Base-by-base conservation (phyloP, 1,140 invertebrate species). In the Goniozus legneri region DNA sequence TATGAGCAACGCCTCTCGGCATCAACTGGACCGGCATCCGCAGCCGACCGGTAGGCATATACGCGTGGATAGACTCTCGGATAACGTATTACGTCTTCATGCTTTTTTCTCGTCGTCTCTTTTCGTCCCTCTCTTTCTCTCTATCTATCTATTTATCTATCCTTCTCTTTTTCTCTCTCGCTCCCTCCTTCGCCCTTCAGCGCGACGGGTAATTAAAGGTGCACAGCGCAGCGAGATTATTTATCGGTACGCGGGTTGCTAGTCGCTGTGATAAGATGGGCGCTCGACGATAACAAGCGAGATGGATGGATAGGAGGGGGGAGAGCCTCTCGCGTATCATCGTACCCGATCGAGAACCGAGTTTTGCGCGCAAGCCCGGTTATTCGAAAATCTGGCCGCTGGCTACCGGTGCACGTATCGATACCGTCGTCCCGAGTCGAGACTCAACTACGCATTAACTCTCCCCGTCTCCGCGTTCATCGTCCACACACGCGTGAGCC, bases 71-170 rank as follows among this genome's bases (percentile, higher is more conserved):
- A 49, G 50, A 36, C 44, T 47, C 52, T 42, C 42, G 58, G 58
- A 63, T 57, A 65, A 64, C 56, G 55, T 55, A 65, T 69, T 65
- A 66, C 64, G 61, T 67, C 64, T 68, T 68, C 64, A 70, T 72
- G 71, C 67, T 71, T 71, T 68, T 65, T 54, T 49, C 46, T 35
- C 36, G 21, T 10, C 43, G 15, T n/a, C n/a, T 22, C 35, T 36
- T 19, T 12, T 35, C 19, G 35, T 38, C 45, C 34, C 27, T 27
- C 24, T 27, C 24, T 27, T 12, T 12, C 12, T 7, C 24, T n/a
- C n/a, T n/a, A n/a, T n/a, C n/a, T n/a, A n/a, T n/a, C n/a, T n/a
- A n/a, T n/a, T n/a, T n/a, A n/a, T n/a, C n/a, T n/a, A n/a, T n/a
- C n/a, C n/a, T n/a, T n/a, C n/a, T n/a, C n/a, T n/a, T n/a, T n/a